A percentile compares a stretch with the other conserved stretches of the same genome.
These are phyloP conservation scores for Ephydatia muelleri DNA, from an alignment of 37 sponge, comb jelly and placozoan species.

Conservation along the genomic window DNA sequence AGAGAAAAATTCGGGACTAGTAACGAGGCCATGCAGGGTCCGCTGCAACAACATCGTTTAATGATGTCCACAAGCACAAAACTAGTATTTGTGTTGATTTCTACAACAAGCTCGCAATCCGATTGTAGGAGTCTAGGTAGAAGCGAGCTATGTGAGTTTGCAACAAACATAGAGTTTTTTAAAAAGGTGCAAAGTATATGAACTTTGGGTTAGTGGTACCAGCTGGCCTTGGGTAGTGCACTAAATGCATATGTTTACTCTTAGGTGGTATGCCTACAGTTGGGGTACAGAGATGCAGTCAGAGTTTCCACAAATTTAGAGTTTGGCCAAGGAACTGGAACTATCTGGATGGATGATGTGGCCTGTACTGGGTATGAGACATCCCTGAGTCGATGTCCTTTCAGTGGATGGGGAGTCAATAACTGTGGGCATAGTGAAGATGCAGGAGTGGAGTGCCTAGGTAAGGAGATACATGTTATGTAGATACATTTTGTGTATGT, in stretches of 20 bases:
- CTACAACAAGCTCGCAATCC: no score
- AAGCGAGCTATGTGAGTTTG: no score
- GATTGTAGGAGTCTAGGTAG: no score
- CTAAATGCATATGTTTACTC: no score
- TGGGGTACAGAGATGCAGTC: constrained; percentile 48
- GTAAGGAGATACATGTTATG: constrained; percentile 4
- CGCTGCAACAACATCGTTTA: no score
- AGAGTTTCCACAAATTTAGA: neutral
- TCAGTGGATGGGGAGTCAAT: constrained; percentile 34
- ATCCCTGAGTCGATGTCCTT: constrained; percentile 30
- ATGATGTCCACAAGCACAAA: no score
- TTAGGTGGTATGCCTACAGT: constrained; percentile 39
- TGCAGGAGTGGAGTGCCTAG: constrained; percentile 56
- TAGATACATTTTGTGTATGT: no score
- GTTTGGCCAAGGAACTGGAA: constrained; percentile 43
- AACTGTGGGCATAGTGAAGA: constrained; percentile 49
- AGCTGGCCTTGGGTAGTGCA: neutral
- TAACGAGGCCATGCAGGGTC: no score
- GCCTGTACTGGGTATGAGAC: constrained; percentile 41
- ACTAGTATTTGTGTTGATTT: no score
- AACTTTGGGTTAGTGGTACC: neutral
- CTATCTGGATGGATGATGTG: constrained; percentile 62
- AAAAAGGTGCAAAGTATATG: no score
- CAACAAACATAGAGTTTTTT: no score
- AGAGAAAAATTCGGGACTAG: no score